Conservation (phyloP, 2,888 invertebrate species). For the Linnaemya tessellans region DNA sequence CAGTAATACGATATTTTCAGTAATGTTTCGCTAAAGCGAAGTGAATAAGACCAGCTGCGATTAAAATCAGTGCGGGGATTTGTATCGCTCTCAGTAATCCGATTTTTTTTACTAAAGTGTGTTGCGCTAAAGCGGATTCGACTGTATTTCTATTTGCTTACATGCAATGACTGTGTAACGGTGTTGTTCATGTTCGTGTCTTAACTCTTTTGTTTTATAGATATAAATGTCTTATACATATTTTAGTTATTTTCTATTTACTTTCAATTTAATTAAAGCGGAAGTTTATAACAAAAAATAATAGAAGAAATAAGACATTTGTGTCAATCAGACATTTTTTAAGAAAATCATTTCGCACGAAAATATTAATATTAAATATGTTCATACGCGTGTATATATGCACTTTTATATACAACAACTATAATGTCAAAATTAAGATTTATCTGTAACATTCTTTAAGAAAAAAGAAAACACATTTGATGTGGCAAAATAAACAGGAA, state of each 20-base stretch:
- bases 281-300: conserved; percentile 47
- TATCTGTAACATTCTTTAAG: too few species aligned
- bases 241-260: conserved; percentile 52
- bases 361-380: background rate
- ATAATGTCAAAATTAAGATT: too few species aligned
- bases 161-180: conserved; percentile 8
- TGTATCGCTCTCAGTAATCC: background rate
- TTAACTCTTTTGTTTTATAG: conserved; percentile 43
- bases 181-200: conserved; percentile 49
- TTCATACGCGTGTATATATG: too few species aligned
- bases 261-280: conserved; percentile 39
- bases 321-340: background rate
- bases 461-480: too few species aligned
- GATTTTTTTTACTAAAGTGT: too few species aligned
- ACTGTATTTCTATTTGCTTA: conserved; percentile 38
- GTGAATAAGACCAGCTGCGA: too few species aligned
- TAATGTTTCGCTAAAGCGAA: too few species aligned
- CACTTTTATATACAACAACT: too few species aligned
- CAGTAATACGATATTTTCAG: too few species aligned
- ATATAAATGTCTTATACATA: background rate
- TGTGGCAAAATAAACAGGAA: too few species aligned
- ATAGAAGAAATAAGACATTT: background rate
- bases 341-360: background rate
- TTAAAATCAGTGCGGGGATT: too few species aligned
- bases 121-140: too few species aligned